Conservation (phyloP, 2,797 vertebrate genomes). For the Poecilia picta region DNA sequence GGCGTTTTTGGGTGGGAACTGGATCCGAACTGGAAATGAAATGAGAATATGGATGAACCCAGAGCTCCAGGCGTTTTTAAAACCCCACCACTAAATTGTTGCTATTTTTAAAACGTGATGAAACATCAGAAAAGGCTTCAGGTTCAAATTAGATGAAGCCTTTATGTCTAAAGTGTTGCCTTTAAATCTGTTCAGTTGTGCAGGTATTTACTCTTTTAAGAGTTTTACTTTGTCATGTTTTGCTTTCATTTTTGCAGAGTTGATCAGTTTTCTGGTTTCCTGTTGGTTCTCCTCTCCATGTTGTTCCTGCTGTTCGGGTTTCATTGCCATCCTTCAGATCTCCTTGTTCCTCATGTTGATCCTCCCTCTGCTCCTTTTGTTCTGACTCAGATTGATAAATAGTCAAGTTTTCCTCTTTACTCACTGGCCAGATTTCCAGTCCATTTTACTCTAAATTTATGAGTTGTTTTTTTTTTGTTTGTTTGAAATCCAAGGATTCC, state of each 20-base stretch:
- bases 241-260: background rate
- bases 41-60: background rate
- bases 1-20: conserved; percentile 10
- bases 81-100: background rate
- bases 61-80: background rate
- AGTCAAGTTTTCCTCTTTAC: background rate
- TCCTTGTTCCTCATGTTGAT: background rate
- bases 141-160: background rate
- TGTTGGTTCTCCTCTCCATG: background rate
- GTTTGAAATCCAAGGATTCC: background rate
- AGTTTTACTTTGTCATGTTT: background rate
- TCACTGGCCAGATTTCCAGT: background rate
- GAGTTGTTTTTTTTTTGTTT: background rate
- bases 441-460: background rate
- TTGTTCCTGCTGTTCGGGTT: background rate
- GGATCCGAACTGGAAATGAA: background rate
- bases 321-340: background rate
- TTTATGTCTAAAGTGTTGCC: background rate
- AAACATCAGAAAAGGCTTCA: background rate
- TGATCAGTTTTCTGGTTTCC: background rate
- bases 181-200: background rate
- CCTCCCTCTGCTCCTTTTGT: background rate
- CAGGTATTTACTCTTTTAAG: background rate
- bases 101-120: background rate
- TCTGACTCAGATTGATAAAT: background rate